Evolutionary conservation across 2,888 invertebrate genomes (phyloP).

Genomic region (Sycophila texana): DNA sequence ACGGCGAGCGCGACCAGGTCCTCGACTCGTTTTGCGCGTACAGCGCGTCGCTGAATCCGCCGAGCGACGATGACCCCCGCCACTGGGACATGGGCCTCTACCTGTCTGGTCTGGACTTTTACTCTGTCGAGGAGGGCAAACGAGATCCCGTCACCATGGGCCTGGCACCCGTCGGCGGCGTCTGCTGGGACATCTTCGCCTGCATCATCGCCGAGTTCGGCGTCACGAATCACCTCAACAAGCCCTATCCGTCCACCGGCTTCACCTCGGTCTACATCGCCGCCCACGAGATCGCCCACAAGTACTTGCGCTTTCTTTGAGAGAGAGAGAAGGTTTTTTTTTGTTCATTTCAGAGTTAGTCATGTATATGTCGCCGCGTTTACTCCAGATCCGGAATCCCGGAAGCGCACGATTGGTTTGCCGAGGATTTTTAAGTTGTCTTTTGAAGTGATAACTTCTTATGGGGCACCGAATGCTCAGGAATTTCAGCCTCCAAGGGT

Average conservation of each 20-base stretch:
- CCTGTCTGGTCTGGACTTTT: constrained; percentile 87
- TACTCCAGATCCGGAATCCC: no score
- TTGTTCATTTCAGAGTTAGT: no score
- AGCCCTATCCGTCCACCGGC: constrained; percentile 89
- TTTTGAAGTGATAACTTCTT: no score
- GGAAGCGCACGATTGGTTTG: no score
- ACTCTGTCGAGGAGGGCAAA: constrained; percentile 81
- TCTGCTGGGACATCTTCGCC: constrained; percentile 83
- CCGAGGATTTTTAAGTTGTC: no score
- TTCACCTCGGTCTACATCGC: constrained; percentile 89
- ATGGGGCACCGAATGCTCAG: no score
- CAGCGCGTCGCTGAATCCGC: constrained; percentile 81
- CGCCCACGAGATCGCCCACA: constrained; percentile 90
- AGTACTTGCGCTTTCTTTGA: constrained; percentile 77
- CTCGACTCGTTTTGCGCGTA: constrained; percentile 87
- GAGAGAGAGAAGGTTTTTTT: not conserved
- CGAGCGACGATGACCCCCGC: constrained; percentile 81
- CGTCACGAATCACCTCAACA: constrained; percentile 83
- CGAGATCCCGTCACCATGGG: constrained; percentile 88
- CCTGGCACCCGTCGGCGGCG: constrained; percentile 87
- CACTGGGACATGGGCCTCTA: constrained; percentile 90
- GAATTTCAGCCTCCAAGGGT: no score
- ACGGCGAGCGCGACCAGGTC: constrained; percentile 82
- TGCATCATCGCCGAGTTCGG: constrained; percentile 89
- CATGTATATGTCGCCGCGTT: no score